Conservation (phyloP, 2,113 vertebrate species). For the Solenodon paradoxus region DNA sequence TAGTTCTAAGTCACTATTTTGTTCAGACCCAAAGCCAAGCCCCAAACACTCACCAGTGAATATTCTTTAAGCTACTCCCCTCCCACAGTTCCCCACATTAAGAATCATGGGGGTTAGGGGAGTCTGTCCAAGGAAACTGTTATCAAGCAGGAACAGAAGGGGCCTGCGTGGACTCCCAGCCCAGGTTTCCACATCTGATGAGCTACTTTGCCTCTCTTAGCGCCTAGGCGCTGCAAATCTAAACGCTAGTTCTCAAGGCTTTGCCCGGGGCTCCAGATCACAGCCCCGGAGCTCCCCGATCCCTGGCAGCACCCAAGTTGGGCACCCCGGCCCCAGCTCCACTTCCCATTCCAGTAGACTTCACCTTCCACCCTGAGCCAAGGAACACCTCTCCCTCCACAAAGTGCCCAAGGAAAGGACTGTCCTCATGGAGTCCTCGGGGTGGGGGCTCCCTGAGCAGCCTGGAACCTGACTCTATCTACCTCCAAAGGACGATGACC, state of each 20-base stretch:
- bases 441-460: neutral
- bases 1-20: neutral
- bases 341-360: neutral
- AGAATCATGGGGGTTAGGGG: neutral
- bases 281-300: rapidly evolving
- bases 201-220: neutral
- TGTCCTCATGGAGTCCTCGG: rapidly evolving
- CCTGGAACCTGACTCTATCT: neutral
- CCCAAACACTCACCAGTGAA: neutral
- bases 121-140: neutral
- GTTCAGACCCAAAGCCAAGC: neutral
- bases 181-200: neutral
- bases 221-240: neutral
- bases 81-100: neutral
- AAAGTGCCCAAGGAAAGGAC: neutral
- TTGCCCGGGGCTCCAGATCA: neutral
- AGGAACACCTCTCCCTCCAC: neutral
- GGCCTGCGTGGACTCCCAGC: neutral
- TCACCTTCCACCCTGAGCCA: neutral
- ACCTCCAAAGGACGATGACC: neutral
- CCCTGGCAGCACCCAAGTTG: neutral
- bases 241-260: neutral
- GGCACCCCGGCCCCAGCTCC: rapidly evolving
- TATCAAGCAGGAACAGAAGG: neutral
- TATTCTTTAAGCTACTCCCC: neutral